Conservation (phyloP, 2,797 vertebrate species). For the Gobio occitaniae region DNA sequence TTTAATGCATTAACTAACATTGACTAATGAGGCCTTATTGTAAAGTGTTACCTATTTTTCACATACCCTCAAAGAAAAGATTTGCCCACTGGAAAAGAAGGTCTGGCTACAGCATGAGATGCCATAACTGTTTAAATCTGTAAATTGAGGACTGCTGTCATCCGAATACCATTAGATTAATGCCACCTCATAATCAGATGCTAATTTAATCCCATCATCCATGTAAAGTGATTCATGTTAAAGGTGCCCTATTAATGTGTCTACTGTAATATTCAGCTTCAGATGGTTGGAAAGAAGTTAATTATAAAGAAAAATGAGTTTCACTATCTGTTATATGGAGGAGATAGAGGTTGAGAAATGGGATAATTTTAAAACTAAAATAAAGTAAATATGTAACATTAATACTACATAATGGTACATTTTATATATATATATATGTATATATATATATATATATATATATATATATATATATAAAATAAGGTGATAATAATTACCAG, state of each 20-base stretch:
- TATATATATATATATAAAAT: too few species aligned
- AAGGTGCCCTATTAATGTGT: slow-evolving; percentile 80
- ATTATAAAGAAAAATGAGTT: slow-evolving; percentile 69
- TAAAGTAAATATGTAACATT: slow-evolving; percentile 9
- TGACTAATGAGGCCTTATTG: background rate
- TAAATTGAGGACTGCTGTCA: slow-evolving; percentile 78
- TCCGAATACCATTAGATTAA: slow-evolving; percentile 76
- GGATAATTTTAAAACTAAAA: slow-evolving; percentile 7
- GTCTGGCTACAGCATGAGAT: slow-evolving; percentile 61
- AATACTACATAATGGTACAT: background rate
- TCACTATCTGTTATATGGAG: slow-evolving; percentile 31
- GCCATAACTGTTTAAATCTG: slow-evolving; percentile 62
- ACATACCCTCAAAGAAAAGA: background rate
- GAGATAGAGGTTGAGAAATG: slow-evolving; percentile 28
- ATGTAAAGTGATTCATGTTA: slow-evolving; percentile 80
- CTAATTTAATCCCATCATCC: slow-evolving; percentile 79
- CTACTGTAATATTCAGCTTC: slow-evolving; percentile 76
- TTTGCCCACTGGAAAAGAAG: background rate
- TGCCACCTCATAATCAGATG: slow-evolving; percentile 73
- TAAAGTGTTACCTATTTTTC: background rate
- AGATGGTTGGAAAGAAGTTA: slow-evolving; percentile 78
- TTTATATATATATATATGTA: background rate
- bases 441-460: too few species aligned
- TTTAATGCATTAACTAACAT: background rate
- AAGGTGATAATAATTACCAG: background rate